These are phyloP conservation scores for Actias luna DNA, from an alignment of 2,888 invertebrate genomes.

Conservation along the genomic window DNA sequence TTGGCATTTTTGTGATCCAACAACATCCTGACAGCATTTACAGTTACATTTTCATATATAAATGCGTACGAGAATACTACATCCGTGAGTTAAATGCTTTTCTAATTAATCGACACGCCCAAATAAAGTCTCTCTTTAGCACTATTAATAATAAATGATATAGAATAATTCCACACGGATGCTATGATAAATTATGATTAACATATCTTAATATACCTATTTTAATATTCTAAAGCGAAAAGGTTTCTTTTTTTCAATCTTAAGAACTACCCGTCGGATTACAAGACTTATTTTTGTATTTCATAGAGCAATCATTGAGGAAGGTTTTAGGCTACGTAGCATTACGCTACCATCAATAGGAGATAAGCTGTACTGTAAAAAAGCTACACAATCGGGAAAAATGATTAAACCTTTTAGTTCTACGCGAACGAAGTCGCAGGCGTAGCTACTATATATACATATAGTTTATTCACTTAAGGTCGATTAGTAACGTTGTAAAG, in stretches of 20 bases:
- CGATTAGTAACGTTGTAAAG: too few relatives aligned
- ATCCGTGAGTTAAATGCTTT: constrained; percentile 16
- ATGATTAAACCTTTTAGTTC: too few relatives aligned
- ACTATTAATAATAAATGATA: constrained; percentile 1
- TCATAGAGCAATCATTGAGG: too few relatives aligned
- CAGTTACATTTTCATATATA: not conserved
- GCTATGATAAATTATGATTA: not conserved
- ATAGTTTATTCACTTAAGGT: too few relatives aligned
- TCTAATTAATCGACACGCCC: constrained; percentile 14
- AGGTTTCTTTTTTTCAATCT: too few relatives aligned
- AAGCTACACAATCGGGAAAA: not conserved
- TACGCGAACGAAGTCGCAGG: too few relatives aligned
- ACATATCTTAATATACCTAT: not conserved
- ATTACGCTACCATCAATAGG: too few relatives aligned
- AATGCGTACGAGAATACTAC: not conserved
- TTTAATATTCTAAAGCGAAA: too few relatives aligned
- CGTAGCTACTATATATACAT: too few relatives aligned
- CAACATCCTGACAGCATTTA: constrained; percentile 2
- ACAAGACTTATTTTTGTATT: too few relatives aligned
- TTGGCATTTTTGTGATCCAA: not conserved
- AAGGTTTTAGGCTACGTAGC: too few relatives aligned
- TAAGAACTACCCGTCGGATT: too few relatives aligned
- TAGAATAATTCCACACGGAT: not conserved
- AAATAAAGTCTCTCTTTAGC: constrained; percentile 1
- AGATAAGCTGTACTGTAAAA: not conserved